Base-by-base conservation (phyloP, 2,888 invertebrate species). In the Folsomia candida region DNA sequence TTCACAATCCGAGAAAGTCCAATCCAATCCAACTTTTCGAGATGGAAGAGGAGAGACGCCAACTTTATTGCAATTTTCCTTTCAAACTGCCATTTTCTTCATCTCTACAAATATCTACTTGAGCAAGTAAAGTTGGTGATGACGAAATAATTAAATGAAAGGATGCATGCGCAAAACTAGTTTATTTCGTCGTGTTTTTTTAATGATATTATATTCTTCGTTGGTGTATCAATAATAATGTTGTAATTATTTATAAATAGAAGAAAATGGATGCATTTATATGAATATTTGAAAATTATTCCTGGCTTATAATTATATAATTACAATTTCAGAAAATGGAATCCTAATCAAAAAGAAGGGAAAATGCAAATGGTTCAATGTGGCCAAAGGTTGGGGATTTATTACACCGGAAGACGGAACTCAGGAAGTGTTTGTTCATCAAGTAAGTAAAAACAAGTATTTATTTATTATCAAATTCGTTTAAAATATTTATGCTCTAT, bases 301-400 rank as follows among this genome's bases (percentile, higher is more conserved):
- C 18, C 18, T 47, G 9, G 9, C 9, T 47, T 11, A 47, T 18
- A 47, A 11, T 11, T 47, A 11, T 47, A 47, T 11, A 18, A 11
- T 47, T 47, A 47, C 47, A 18, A 47, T 47, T 65, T 51, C 51
- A 20, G 24, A 47, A 24, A 37, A 37, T 27, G 64, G 64, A 22
- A 29, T 28, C 14, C 51, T 64, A 2, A 63, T 67, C 47, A 71
- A 68, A 57, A 78, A 78, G 67, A 78, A 76, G 66, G 79, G 78
- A 61, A 79, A 78, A 62, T 94, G 94, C 86, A 95, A 95, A 86
- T 95, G 95, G 95, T 95, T 94, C 85, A 95, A 95, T 85, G 94
- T 94, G 76, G 92, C 92, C 80, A 95, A 95, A 85, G 94, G 94
- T 74, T 95, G 93, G 92, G 95, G 95, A 75, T 95, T 95, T 85